phyloP scores from a whole-genome alignment of 1,140 invertebrate species.

The Cydia fagiglandana region DNA sequence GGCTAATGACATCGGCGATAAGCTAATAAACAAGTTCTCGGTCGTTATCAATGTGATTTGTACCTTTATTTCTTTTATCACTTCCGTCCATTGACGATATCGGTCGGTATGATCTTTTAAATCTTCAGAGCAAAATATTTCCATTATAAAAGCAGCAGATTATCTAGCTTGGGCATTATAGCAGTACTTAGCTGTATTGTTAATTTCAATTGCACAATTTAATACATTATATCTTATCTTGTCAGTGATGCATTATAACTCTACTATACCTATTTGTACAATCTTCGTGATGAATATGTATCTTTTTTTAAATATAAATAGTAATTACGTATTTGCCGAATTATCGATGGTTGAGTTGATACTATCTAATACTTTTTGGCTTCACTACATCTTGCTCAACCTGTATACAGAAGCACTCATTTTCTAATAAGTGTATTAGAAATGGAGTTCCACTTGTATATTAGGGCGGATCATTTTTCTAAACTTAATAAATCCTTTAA shows the following conservation, averaged over 20 bases:
- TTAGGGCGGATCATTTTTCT: no score
- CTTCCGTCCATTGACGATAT: constrained; percentile 45
- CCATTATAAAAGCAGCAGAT: background rate
- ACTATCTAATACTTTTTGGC: no score
- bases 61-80: constrained; percentile 48
- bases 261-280: no score
- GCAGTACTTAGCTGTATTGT: background rate
- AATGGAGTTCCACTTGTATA: no score
- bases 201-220: background rate
- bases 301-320: no score
- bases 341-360: no score
- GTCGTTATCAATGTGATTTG: constrained; percentile 45
- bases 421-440: no score
- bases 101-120: constrained; percentile 42
- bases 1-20: constrained; percentile 52
- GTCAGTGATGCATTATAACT: background rate
- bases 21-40: constrained; percentile 55
- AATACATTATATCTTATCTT: constrained; percentile 2
- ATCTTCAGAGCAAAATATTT: background rate
- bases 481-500: no score
- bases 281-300: no score
- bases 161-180: background rate
- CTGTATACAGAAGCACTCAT: no score
- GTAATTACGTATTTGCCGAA: no score
- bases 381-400: no score